Base-by-base conservation (phyloP, 2,113 vertebrate genomes). In the Xyliphius kryptos region DNA sequence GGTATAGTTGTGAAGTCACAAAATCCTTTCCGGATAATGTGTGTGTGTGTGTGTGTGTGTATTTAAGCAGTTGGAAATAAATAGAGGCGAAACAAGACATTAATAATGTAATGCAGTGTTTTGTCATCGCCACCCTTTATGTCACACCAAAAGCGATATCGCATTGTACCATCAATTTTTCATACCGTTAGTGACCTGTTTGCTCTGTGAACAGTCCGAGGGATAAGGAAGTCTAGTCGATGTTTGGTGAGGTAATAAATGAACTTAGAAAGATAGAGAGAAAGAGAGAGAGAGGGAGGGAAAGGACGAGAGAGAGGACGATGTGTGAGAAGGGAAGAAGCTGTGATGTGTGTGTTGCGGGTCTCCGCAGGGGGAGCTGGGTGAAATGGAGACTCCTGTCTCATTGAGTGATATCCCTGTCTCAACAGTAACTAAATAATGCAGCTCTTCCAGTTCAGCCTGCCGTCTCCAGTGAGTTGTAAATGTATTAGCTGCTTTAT, bases 381-480 rank as follows among this genome's bases (percentile, higher is more conserved):
- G 67, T 14, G 63, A 65, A 72, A 74, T 61, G 73, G 77, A 86
- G 82, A 77, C 77, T 81, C 81, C 84, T 85, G 84, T 88, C 85
- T 87, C 82, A 68, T 79, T 87, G 84, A 87, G 82, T 85, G 86
- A 87, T 88, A 88, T 77, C 85, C 82, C 79, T 86, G 83, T 87
- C 84, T 86, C 81, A 80, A 79, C 83, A 81, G 81, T 82, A 69
- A 79, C 86, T 87, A 86, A 87, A 86, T 81, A 86, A 74, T 77
- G n/a, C 74, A 58, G 65, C 70, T 70, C 58, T 63, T 57, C 67
- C 51, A 71, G 79, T 79, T 81, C 81, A 81, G 77, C 79, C 77
- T 77, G 66, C 68, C 57, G 49, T 46, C 73, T 63, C 68, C 74
- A 22, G 70, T 83, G 78, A 81, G 77, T 83, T 82, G 76, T 81